These are phyloP conservation scores for Piezodorus guildinii DNA, from an alignment of 1,140 invertebrate species.

Conservation along the genomic window DNA sequence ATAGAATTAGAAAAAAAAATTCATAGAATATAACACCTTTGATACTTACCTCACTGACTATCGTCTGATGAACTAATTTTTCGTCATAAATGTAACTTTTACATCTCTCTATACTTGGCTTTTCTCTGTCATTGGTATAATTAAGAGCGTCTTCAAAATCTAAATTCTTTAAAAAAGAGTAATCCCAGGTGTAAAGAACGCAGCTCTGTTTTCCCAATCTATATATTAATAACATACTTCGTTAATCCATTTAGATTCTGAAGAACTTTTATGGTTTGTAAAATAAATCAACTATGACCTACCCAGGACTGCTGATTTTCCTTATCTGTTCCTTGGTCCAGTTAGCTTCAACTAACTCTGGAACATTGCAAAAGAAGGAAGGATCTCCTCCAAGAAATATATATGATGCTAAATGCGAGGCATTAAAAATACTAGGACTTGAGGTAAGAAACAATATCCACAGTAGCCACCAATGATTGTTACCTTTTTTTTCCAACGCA, in stretches of 20 bases:
- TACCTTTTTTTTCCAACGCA: conserved; percentile 24
- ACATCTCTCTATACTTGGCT: conserved; percentile 32
- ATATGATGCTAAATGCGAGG: conserved; percentile 43
- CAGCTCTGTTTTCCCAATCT: conserved; percentile 28
- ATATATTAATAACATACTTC: too few species aligned
- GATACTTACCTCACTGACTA: conserved; percentile 34
- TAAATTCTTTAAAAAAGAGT: conserved; percentile 34
- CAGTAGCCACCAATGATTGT: conserved; percentile 32
- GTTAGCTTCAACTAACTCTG: conserved; percentile 34
- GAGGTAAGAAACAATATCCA: conserved; percentile 39
- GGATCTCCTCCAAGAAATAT: conserved; percentile 40
- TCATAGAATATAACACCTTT: too few species aligned
- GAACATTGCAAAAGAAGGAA: conserved; percentile 40
- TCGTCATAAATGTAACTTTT: conserved; percentile 32
- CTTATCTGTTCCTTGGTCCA: conserved; percentile 40
- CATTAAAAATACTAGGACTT: conserved; percentile 40
- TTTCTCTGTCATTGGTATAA: conserved; percentile 29
- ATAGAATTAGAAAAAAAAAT: too few species aligned
- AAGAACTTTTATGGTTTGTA: too few species aligned
- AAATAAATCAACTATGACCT: background rate
- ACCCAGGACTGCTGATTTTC: conserved; percentile 34
- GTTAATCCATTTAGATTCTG: too few species aligned
- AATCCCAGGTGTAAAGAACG: conserved; percentile 39
- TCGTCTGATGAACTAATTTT: conserved; percentile 32
- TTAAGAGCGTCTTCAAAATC: conserved; percentile 34